Percentiles rank a stretch among this genome's conserved stretches.
phyloP scores from a whole-genome alignment of 2,888 invertebrate species.

The Folsomia candida region DNA sequence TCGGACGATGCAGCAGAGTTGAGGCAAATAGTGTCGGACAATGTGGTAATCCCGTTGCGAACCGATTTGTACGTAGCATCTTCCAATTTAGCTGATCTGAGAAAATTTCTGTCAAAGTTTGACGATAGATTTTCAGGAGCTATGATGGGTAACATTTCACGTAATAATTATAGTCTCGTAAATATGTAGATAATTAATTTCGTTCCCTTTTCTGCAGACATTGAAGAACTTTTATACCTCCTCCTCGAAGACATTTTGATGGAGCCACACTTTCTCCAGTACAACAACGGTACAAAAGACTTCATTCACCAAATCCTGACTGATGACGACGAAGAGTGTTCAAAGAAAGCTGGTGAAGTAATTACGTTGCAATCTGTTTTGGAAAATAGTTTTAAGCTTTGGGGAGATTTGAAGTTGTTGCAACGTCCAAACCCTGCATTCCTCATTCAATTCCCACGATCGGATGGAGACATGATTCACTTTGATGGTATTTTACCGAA shows the following conservation, averaged over 20 bases:
- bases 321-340: neutral
- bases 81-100: neutral
- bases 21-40: neutral
- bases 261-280: conserved; percentile 7
- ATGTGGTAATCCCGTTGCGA: neutral
- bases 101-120: neutral
- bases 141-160: no score
- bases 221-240: conserved; percentile 20
- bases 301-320: conserved; percentile 23
- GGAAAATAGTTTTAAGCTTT: conserved; percentile 10
- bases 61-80: neutral
- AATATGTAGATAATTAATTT: no score
- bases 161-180: no score
- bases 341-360: neutral
- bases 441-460: conserved; percentile 16
- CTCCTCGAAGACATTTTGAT: conserved; percentile 12
- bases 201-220: no score
- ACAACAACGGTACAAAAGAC: neutral
- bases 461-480: conserved; percentile 16
- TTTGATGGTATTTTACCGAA: conserved; percentile 19
- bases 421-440: conserved; percentile 21
- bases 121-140: neutral
- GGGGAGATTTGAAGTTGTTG: conserved; percentile 12
- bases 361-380: conserved; percentile 5
- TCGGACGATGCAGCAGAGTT: neutral